Evolutionary conservation across 2,888 invertebrate species (phyloP).

Genomic region (Drosophila leonis): DNA sequence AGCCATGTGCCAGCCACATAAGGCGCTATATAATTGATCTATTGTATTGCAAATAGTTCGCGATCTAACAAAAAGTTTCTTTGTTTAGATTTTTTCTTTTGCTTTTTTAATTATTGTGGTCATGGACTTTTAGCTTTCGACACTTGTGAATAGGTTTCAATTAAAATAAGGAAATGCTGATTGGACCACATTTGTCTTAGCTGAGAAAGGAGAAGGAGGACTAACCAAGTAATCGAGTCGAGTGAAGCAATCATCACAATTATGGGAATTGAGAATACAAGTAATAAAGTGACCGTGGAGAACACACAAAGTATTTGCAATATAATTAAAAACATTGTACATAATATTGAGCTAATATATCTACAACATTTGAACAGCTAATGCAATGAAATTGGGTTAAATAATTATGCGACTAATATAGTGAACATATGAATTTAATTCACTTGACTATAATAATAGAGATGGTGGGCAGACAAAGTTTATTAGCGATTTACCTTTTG

Average conservation of each 20-base stretch:
- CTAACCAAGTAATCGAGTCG: too few species aligned
- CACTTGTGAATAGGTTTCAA: neutral
- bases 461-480: neutral
- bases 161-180: neutral
- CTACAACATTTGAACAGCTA: neutral
- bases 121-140: too few species aligned
- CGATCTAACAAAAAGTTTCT: conserved; percentile 22
- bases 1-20: conserved; percentile 22
- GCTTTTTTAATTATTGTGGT: neutral
- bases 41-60: conserved; percentile 13
- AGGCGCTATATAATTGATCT: conserved; percentile 19
- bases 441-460: neutral
- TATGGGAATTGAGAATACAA: neutral
- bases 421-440: neutral
- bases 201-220: neutral
- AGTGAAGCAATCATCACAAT: too few species aligned
- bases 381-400: neutral
- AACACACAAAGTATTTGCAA: neutral
- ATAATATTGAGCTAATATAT: neutral
- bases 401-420: neutral
- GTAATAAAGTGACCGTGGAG: neutral
- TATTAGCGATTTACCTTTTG: conserved; percentile 1
- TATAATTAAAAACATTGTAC: neutral
- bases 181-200: neutral
- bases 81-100: conserved; percentile 3